phyloP scores from a whole-genome alignment of 2,797 vertebrate genomes.

The Heliangelus exortis region DNA sequence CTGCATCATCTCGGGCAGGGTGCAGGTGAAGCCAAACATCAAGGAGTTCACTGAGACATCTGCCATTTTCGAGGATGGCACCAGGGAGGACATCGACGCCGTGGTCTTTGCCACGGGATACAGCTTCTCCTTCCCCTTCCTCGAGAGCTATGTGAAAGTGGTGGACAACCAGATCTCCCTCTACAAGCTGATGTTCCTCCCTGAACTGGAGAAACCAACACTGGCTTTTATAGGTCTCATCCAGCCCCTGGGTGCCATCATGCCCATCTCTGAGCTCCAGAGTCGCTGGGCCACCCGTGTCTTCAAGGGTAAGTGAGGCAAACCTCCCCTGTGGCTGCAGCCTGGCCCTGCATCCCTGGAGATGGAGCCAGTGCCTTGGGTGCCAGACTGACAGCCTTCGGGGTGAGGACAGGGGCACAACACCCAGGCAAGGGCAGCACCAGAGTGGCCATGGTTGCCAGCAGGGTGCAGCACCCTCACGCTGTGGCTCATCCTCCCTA shows the following conservation, averaged over 20 bases:
- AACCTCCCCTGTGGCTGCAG: slow-evolving; percentile 73
- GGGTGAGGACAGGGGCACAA: not conserved
- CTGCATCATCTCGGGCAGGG: slow-evolving; percentile 81
- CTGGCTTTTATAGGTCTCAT: slow-evolving; percentile 85
- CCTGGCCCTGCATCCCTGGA: slow-evolving; percentile 32
- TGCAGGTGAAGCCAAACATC: slow-evolving; percentile 84
- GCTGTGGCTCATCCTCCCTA: slow-evolving; percentile 21
- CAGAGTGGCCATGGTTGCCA: not conserved
- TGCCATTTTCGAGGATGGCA: slow-evolving; percentile 85
- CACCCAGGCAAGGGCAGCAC: not conserved
- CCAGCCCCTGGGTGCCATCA: slow-evolving; percentile 80
- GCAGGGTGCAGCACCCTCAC: not conserved
- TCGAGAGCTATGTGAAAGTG: slow-evolving; percentile 73
- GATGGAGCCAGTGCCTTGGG: not conserved
- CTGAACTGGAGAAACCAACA: slow-evolving; percentile 77
- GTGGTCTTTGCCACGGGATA: slow-evolving; percentile 88
- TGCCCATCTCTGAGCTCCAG: slow-evolving; percentile 85
- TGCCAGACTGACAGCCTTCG: accelerated
- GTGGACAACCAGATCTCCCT: slow-evolving; percentile 79
- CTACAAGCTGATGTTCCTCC: slow-evolving; percentile 84
- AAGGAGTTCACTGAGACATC: slow-evolving; percentile 79
- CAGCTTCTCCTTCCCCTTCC: slow-evolving; percentile 85
- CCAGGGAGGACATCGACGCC: slow-evolving; percentile 77
- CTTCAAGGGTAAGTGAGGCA: slow-evolving; percentile 82
- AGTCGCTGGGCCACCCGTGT: slow-evolving; percentile 83